phyloP scores from a whole-genome alignment of 1,140 invertebrate species.

The Thaumatotibia leucotreta region DNA sequence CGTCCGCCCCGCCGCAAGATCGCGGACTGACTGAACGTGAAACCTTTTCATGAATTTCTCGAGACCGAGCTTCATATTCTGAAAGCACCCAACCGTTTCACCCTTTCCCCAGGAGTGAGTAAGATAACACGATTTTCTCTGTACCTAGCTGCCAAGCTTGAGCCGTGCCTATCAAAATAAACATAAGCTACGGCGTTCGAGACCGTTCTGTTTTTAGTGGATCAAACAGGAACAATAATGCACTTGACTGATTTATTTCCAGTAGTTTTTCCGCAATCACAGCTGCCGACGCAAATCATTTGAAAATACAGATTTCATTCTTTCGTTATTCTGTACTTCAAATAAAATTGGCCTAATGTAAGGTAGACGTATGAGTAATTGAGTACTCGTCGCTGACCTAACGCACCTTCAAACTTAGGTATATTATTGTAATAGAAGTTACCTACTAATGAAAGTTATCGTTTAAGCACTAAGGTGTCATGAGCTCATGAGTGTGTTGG shows the following conservation, averaged over 20 bases:
- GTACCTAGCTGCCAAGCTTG: constrained; percentile 29
- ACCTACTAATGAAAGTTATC: no score
- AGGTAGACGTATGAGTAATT: no score
- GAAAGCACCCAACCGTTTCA: constrained; percentile 40
- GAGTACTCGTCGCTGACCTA: no score
- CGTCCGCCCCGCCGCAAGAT: constrained; percentile 52
- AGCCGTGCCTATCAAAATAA: constrained; percentile 54
- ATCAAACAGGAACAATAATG: constrained; percentile 26
- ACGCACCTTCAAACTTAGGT: no score
- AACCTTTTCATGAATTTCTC: constrained; percentile 54
- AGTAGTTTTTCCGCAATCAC: background rate
- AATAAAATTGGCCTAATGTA: no score
- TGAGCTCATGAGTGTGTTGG: no score
- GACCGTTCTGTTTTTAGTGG: constrained; percentile 39
- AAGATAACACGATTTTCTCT: constrained; percentile 27
- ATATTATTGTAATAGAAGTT: no score
- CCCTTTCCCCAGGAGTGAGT: constrained; percentile 30
- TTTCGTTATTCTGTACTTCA: background rate
- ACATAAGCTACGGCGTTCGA: constrained; percentile 36
- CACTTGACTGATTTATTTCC: constrained; percentile 8
- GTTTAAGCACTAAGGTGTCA: no score
- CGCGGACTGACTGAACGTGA: constrained; percentile 56
- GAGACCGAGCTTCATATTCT: constrained; percentile 39
- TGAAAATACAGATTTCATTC: background rate
- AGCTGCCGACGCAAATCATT: background rate